Conservation (phyloP, 2,113 vertebrate species). For the Saimiri boliviensis region DNA sequence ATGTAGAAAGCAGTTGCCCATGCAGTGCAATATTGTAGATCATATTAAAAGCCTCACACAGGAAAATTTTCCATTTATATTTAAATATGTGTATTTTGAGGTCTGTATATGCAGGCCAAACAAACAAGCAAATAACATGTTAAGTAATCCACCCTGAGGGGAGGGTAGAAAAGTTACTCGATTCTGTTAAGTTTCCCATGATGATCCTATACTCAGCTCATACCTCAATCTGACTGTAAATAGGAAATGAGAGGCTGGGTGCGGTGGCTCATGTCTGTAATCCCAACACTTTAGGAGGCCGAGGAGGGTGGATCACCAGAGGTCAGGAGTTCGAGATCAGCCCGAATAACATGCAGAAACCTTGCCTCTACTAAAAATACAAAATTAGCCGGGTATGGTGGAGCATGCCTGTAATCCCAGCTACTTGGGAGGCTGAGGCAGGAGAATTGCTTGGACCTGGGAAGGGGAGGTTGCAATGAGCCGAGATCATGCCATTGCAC, state of each 20-base stretch:
- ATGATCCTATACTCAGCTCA: neutral
- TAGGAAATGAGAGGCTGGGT: neutral
- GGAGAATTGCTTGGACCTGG: no score
- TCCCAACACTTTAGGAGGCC: no score
- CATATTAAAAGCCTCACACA: neutral
- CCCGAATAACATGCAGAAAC: no score
- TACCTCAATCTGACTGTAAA: neutral
- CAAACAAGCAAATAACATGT: neutral
- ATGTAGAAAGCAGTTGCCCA: neutral
- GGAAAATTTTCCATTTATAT: neutral
- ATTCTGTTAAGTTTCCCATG: accelerated
- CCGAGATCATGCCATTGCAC: no score
- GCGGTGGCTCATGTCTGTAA: no score
- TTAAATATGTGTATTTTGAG: neutral
- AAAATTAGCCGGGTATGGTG: no score
- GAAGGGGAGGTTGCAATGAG: no score
- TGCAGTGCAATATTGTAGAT: neutral
- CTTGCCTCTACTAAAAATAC: no score
- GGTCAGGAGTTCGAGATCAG: no score
- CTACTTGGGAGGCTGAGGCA: no score
- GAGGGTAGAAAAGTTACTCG: neutral
- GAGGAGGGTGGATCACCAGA: no score
- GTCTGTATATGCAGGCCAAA: neutral
- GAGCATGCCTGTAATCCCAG: no score
- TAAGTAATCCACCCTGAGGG: neutral